Percentiles rank a stretch among this genome's conserved stretches.
These are phyloP conservation scores for Pterostichus niger DNA, from an alignment of 2,888 invertebrate genomes.

Conservation along the genomic window DNA sequence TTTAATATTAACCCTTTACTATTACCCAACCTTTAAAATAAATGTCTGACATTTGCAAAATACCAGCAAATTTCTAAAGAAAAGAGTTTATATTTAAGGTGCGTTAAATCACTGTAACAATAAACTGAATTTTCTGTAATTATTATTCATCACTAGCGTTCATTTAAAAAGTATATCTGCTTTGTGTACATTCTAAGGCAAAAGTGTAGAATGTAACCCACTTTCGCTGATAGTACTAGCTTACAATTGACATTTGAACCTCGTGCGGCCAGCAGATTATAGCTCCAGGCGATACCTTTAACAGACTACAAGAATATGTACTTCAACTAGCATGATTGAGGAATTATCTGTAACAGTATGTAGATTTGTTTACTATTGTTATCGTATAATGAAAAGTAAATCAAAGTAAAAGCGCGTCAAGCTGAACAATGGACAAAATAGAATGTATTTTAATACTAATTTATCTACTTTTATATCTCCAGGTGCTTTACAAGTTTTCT, in stretches of 20 bases:
- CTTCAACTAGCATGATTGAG: no score
- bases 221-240: slow-evolving; percentile 47
- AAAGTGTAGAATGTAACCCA: slow-evolving; percentile 60
- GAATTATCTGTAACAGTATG: no score
- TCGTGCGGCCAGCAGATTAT: no score
- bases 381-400: not conserved
- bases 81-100: not conserved
- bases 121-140: not conserved
- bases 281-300: no score
- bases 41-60: slow-evolving; percentile 9
- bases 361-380: no score
- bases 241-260: slow-evolving; percentile 1
- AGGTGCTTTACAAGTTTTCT: no score
- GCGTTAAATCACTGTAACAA: no score
- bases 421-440: not conserved
- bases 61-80: slow-evolving; percentile 6
- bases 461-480: not conserved
- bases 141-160: slow-evolving; percentile 18
- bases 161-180: slow-evolving; percentile 5
- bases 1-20: not conserved
- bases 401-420: not conserved
- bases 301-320: no score
- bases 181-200: slow-evolving; percentile 10
- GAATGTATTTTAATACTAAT: not conserved
- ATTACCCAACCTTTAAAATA: not conserved